A percentile compares a stretch with the other conserved stretches of the same genome.
These are phyloP conservation scores for Cercopithecus mona DNA, from an alignment of 2,113 vertebrate species.

Conservation along the genomic window DNA sequence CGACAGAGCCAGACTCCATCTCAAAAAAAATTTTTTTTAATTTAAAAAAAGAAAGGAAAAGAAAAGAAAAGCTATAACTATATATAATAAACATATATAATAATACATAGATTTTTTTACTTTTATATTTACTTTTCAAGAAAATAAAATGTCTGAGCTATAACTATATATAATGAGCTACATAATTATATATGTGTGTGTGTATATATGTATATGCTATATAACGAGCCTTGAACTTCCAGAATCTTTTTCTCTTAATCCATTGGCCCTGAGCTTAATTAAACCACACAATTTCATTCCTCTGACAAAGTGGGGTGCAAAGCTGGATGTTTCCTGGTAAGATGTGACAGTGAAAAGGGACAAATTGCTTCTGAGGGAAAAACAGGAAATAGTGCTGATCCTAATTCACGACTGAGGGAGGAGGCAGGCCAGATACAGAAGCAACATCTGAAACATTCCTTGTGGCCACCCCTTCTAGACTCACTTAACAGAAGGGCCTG, in stretches of 20 bases:
- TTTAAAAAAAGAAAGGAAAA: too few relatives aligned
- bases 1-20: too few relatives aligned
- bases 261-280: not conserved
- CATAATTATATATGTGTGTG: too few relatives aligned
- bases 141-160: slow-evolving; percentile 35
- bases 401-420: not conserved
- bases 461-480: not conserved
- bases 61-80: too few relatives aligned
- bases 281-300: slow-evolving; percentile 7
- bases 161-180: not conserved
- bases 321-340: not conserved
- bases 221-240: not conserved
- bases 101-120: too few relatives aligned
- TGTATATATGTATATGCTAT: too few relatives aligned
- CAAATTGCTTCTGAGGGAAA: not conserved
- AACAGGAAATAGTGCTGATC: not conserved
- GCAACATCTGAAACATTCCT: not conserved
- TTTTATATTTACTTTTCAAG: slow-evolving; percentile 23
- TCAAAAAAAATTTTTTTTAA: too few relatives aligned
- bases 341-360: not conserved
- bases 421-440: not conserved
- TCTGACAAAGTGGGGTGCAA: not conserved
- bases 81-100: too few relatives aligned
- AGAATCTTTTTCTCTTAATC: slow-evolving; percentile 37
- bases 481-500: not conserved